Percentiles rank a stretch among this genome's conserved stretches.
phyloP scores from a whole-genome alignment of 2,888 invertebrate genomes.

The Ypsolopha scabrella region DNA sequence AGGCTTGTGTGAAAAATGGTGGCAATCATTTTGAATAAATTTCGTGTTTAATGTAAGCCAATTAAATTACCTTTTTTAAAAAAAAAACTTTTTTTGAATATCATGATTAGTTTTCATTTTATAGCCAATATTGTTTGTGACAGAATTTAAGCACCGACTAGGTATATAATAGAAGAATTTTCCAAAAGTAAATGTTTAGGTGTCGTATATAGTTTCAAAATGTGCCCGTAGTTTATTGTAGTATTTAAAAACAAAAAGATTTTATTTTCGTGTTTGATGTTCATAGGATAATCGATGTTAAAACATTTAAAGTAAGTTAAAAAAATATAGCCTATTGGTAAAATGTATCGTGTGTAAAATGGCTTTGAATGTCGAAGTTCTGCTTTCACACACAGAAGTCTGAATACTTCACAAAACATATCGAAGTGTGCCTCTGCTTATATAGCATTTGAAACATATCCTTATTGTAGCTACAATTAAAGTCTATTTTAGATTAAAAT shows the following conservation, averaged over 20 bases:
- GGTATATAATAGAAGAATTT: too few relatives aligned
- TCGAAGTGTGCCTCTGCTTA: constrained; percentile 68
- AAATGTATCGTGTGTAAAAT: constrained; percentile 21
- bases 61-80: too few relatives aligned
- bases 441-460: constrained; percentile 63
- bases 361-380: constrained; percentile 58
- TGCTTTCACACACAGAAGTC: constrained; percentile 43
- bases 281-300: not conserved
- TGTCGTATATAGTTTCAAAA: not conserved
- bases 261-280: constrained; percentile 5
- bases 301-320: not conserved
- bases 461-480: constrained; percentile 56
- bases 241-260: not conserved
- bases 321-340: constrained; percentile 12
- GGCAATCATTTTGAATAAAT: too few relatives aligned
- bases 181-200: not conserved
- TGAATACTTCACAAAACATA: constrained; percentile 52
- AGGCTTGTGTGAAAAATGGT: too few relatives aligned
- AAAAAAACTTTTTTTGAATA: too few relatives aligned
- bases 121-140: too few relatives aligned
- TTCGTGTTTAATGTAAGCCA: too few relatives aligned
- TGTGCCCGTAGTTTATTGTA: not conserved
- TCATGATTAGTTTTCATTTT: too few relatives aligned
- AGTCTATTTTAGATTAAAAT: constrained; percentile 33
- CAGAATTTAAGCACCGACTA: too few relatives aligned